Conservation (phyloP, 2,797 vertebrate genomes). For the Eurystomus glaucurus region DNA sequence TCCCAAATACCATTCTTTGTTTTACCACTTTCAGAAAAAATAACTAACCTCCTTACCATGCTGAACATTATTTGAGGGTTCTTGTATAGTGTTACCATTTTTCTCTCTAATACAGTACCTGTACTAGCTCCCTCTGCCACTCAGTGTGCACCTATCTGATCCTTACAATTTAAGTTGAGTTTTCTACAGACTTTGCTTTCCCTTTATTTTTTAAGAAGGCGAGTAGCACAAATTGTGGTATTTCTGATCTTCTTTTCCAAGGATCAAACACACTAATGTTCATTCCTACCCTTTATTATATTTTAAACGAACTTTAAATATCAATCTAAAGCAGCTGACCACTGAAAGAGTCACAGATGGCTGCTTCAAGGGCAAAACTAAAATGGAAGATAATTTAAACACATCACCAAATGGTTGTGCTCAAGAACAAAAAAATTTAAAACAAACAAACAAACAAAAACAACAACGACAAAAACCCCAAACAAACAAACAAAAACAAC, state of each 20-base stretch:
- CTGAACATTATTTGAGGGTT: not conserved
- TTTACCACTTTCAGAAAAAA: not conserved
- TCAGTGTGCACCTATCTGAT: not conserved
- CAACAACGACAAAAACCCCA: too few relatives aligned
- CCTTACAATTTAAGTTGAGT: not conserved
- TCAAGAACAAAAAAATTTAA: not conserved
- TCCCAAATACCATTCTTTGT: not conserved
- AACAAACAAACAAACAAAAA: not conserved
- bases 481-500: not conserved
- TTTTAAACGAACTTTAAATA: not conserved
- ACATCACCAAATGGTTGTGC: not conserved
- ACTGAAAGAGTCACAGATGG: not conserved
- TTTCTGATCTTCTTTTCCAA: not conserved
- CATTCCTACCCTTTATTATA: not conserved
- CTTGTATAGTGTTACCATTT: not conserved
- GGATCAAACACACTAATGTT: not conserved
- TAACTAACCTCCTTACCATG: not conserved
- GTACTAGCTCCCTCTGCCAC: not conserved
- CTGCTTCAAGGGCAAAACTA: not conserved
- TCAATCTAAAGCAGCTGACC: not conserved
- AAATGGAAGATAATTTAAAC: not conserved
- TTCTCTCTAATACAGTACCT: not conserved
- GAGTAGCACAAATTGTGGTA: not conserved
- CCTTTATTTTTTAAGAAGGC: not conserved
- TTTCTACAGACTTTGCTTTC: not conserved